Evolutionary conservation across 2,113 vertebrate species (phyloP).

Genomic region (Leiothrix lutea): DNA sequence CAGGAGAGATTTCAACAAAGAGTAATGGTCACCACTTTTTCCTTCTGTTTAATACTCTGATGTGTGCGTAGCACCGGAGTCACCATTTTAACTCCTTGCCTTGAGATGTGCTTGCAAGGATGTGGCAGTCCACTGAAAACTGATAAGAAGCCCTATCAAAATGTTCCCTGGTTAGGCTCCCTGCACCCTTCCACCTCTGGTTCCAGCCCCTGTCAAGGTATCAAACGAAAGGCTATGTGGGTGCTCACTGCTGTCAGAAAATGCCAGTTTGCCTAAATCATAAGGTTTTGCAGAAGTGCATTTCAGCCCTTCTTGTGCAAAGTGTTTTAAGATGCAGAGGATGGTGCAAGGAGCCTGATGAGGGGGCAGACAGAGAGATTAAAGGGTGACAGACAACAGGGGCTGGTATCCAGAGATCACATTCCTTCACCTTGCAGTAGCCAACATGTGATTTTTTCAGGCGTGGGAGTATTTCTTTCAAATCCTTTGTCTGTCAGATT

Average conservation of each 20-base stretch:
- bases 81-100: background rate
- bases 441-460: background rate
- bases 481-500: background rate
- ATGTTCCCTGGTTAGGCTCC: background rate
- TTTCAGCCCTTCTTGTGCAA: background rate
- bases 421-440: background rate
- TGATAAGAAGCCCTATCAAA: background rate
- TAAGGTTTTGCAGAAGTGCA: background rate
- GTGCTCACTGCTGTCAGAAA: background rate
- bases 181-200: background rate
- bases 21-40: background rate
- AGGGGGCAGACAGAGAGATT: background rate
- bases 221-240: fast-evolving
- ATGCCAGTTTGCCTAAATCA: background rate
- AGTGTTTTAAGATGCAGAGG: background rate
- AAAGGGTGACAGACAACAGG: background rate
- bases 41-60: background rate
- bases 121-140: background rate
- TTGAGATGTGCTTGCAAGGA: background rate
- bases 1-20: background rate
- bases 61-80: background rate
- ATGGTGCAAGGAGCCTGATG: background rate
- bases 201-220: background rate
- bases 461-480: background rate
- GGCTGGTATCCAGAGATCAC: background rate